Conservation (phyloP, 2,888 invertebrate genomes). For the Parochlus steinenii region DNA sequence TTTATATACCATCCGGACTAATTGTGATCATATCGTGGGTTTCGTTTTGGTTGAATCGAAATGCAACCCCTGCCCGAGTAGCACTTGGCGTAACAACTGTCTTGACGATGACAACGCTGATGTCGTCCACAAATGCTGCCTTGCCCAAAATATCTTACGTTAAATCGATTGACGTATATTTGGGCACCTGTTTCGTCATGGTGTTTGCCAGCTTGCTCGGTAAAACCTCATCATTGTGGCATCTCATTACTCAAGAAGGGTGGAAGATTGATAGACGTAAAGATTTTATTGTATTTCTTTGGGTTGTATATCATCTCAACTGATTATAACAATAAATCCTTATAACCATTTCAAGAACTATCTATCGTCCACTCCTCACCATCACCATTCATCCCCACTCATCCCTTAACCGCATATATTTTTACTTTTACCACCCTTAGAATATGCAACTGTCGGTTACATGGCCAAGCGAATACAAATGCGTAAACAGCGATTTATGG, state of each 20-base stretch:
- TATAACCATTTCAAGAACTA: not conserved
- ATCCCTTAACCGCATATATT: too few species aligned
- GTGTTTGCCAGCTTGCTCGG: conserved; percentile 94
- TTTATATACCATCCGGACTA: conserved; percentile 93
- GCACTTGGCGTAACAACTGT: conserved; percentile 90
- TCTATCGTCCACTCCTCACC: conserved; percentile 1
- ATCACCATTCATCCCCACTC: too few species aligned
- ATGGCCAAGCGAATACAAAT: conserved; percentile 95
- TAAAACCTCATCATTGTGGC: conserved; percentile 32
- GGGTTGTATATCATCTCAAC: too few species aligned
- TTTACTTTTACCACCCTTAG: conserved; percentile 51
- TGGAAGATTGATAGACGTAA: not conserved
- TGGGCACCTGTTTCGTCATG: conserved; percentile 98
- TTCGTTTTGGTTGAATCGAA: conserved; percentile 90
- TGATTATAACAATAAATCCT: not conserved
- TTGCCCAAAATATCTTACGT: conserved; percentile 97
- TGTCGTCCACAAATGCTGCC: conserved; percentile 91
- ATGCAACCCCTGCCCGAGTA: conserved; percentile 87
- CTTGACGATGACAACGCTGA: conserved; percentile 93
- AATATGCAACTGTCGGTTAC: conserved; percentile 95
- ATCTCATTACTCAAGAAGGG: not conserved
- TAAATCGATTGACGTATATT: conserved; percentile 92
- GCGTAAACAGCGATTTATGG: conserved; percentile 82
- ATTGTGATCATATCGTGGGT: conserved; percentile 97
- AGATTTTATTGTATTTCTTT: too few species aligned